A percentile compares a stretch with the other conserved stretches of the same genome.
Conservation (phyloP, 2,113 vertebrate genomes). For the Menura novaehollandiae region DNA sequence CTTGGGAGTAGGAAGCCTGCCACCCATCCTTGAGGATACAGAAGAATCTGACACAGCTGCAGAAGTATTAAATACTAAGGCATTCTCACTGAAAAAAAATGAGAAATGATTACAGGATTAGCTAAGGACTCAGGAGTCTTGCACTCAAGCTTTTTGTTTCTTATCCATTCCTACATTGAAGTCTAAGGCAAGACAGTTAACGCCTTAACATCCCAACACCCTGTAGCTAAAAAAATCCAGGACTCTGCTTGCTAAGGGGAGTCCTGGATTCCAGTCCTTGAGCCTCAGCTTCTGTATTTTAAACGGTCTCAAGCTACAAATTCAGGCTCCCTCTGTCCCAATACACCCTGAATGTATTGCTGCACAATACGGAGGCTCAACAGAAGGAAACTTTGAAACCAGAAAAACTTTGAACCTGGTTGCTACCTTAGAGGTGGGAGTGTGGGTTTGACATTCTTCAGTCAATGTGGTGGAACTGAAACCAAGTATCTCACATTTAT, state of each 20-base stretch:
- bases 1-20: slow-evolving; percentile 75
- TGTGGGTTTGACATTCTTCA: background rate
- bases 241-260: background rate
- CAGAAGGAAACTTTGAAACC: background rate
- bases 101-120: background rate
- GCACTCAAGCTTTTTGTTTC: background rate
- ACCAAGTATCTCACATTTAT: background rate
- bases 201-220: background rate
- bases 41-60: slow-evolving; percentile 53
- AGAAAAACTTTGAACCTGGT: background rate
- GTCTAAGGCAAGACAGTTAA: background rate
- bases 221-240: background rate
- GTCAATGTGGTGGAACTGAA: background rate
- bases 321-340: background rate
- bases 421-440: background rate
- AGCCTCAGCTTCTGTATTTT: background rate
- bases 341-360: background rate
- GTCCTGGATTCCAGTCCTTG: background rate
- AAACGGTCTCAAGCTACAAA: background rate
- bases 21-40: slow-evolving; percentile 50
- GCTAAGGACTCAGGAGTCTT: background rate
- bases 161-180: background rate
- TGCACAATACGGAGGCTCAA: background rate
- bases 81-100: slow-evolving; percentile 21
- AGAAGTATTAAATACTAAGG: slow-evolving; percentile 8